phyloP scores from a whole-genome alignment of 1,140 invertebrate species.

The Orius insidiosus region DNA sequence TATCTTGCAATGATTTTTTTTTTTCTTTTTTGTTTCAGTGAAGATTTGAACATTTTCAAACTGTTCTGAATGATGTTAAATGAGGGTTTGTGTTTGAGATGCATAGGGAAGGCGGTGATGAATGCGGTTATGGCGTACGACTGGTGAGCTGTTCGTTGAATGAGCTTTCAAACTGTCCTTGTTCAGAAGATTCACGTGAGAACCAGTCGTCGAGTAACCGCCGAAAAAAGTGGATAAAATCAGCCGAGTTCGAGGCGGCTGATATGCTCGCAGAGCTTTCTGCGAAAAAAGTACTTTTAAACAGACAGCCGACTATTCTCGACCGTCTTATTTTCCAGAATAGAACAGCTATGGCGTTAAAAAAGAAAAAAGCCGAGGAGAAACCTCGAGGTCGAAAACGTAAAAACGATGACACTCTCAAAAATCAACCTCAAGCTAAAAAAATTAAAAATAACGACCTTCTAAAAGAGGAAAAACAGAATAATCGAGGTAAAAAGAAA shows the following conservation, averaged over 20 bases:
- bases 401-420: not conserved
- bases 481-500: too few relatives aligned
- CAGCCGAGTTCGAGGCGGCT: conserved; percentile 1
- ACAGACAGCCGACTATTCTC: conserved; percentile 11
- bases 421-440: not conserved
- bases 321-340: conserved; percentile 10
- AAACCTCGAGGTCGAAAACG: conserved; percentile 1
- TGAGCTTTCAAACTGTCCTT: conserved; percentile 4
- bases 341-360: conserved; percentile 6
- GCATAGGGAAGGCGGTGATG: conserved; percentile 2
- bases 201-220: not conserved
- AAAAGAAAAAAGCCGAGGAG: conserved; percentile 3
- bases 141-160: conserved; percentile 2
- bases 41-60: too few relatives aligned
- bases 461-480: too few relatives aligned
- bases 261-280: not conserved
- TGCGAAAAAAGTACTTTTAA: conserved; percentile 10
- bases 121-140: conserved; percentile 1
- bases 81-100: conserved; percentile 2
- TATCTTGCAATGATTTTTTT: too few relatives aligned
- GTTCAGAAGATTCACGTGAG: not conserved
- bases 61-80: conserved; percentile 8
- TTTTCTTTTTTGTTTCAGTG: too few relatives aligned
- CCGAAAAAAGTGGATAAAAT: not conserved
- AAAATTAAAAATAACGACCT: too few relatives aligned